Evolutionary conservation across 2,797 vertebrate genomes (phyloP), one percentile per base, ranked within the genome.

Genomic region (Nannoperca australis): DNA sequence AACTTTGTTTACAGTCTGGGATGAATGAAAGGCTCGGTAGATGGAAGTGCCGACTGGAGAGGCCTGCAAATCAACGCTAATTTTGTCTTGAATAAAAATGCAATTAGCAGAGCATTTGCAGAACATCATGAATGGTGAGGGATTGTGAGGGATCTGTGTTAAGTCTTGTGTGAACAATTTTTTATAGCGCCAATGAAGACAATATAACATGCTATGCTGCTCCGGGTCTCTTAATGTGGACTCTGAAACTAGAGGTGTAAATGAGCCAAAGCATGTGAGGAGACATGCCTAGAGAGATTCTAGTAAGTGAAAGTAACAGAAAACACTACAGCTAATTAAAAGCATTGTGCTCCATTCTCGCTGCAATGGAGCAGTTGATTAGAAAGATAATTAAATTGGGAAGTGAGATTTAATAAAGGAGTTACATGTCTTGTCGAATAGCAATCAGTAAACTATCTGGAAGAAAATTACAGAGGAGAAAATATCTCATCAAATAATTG

Each of bases 361-460:
- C 65, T 69, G 78, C 81, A 83, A 70, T 64, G 60, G 73, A 91
- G 88, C 73, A 68, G 78, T 80, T 93, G 92, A 95, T 95, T 92
- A 83, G 75, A 93, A 92, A 89, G 70, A 85, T 94, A 94, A 95
- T 95, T 95, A 87, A 90, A 92, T 71, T 73, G 58, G 82, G 75
- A 89, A 69, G 79, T 27, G 51, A 81, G 79, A 89, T 91, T 87
- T 78, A 72, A 84, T 87, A 22, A 45, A 93, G 91, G 92, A 94
- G 40, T 73, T 74, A 51, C 36, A 15, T 30, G 66, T 79, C 84
- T 66, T 76, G 40, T 84, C 66, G 38, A 64, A 82, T 66, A 9
- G 42, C 81, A 84, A 88, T 86, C 65, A 73, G 76, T 65, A 63
- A 44, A 53, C 63, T 40, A 64, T 68, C 63, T 74, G 73, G 27